Percentiles rank a stretch among this genome's conserved stretches.
Evolutionary conservation across 2,888 invertebrate genomes (phyloP).

Genomic region (Orthonychiurus folsomi): DNA sequence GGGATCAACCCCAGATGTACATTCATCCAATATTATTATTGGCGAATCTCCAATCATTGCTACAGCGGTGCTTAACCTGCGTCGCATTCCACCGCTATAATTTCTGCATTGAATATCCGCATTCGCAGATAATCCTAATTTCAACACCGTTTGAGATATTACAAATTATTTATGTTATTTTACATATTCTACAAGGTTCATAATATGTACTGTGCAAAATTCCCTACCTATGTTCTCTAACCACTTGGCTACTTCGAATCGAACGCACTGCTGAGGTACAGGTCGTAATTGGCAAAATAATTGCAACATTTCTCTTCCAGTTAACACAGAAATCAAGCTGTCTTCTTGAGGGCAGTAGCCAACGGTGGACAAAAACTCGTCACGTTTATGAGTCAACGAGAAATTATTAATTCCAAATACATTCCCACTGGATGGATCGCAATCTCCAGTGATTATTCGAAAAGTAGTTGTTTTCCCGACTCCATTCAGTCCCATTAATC

Average conservation of each 20-base stretch:
- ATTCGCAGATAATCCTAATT: conserved; percentile 17
- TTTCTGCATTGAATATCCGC: conserved; percentile 43
- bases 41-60: conserved; percentile 59
- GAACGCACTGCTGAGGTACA: conserved; percentile 43
- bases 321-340: conserved; percentile 66
- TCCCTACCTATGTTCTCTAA: conserved; percentile 23
- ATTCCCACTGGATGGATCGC: conserved; percentile 45
- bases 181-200: no score
- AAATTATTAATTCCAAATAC: conserved; percentile 42
- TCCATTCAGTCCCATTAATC: conserved; percentile 49
- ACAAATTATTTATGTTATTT: no score
- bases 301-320: conserved; percentile 62
- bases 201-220: no score
- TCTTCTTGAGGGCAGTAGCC: conserved; percentile 66
- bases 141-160: no score
- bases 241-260: conserved; percentile 24
- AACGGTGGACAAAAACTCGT: conserved; percentile 30
- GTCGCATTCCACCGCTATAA: conserved; percentile 85
- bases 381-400: conserved; percentile 39
- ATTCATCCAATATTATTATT: conserved; percentile 17
- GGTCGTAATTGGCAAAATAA: conserved; percentile 69
- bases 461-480: conserved; percentile 52
- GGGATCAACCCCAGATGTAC: conserved; percentile 12
- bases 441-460: conserved; percentile 50
- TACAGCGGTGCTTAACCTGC: conserved; percentile 76